Conservation (phyloP, 2,113 vertebrate species). For the Anarhynchus alexandrinus region DNA sequence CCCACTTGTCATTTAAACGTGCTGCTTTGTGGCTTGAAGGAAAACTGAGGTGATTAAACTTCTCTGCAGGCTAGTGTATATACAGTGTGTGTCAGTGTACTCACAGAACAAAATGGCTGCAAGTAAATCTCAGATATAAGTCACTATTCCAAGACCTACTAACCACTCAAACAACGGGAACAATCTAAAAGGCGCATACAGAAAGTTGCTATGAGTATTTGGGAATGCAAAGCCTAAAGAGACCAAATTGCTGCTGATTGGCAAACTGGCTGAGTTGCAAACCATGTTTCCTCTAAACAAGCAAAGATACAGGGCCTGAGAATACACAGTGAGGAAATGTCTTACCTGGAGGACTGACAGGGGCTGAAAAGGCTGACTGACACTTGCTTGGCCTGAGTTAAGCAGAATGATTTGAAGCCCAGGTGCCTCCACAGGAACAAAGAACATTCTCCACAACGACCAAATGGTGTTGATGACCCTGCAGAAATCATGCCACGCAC, state of each 20-base stretch:
- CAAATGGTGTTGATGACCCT: background rate
- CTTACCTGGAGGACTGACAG: background rate
- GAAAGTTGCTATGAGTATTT: background rate
- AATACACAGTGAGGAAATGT: background rate
- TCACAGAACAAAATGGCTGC: background rate
- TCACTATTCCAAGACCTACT: background rate
- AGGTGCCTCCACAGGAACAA: background rate
- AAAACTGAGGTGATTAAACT: background rate
- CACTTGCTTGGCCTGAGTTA: background rate
- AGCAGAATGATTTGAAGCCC: background rate
- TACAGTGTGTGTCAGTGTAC: background rate
- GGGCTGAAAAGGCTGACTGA: background rate
- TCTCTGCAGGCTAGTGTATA: background rate
- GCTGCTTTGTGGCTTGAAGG: background rate
- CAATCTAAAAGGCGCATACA: background rate
- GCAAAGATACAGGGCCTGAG: background rate
- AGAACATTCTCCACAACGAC: background rate
- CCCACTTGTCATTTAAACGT: rapidly evolving
- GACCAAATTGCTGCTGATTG: background rate
- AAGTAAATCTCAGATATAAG: background rate
- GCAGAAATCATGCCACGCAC: rapidly evolving
- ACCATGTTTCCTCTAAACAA: background rate
- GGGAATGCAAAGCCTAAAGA: background rate
- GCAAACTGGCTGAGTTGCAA: background rate
- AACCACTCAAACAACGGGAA: background rate